phyloP scores from a whole-genome alignment of 2,888 invertebrate species.

The Chloroclystis v-ata region DNA sequence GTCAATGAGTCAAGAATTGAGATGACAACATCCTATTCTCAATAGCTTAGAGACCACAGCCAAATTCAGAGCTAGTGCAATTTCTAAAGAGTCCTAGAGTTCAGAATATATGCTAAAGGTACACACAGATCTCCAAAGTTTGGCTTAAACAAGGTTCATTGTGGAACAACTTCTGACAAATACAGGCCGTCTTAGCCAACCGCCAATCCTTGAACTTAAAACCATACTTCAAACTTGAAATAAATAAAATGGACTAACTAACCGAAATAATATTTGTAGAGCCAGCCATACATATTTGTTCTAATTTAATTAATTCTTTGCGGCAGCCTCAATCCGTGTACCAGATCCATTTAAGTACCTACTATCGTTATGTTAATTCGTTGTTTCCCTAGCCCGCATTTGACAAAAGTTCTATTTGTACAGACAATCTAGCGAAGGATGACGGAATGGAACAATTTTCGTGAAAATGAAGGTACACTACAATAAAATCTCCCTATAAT shows the following conservation, averaged over 20 bases:
- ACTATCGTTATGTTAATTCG: slow-evolving; percentile 54
- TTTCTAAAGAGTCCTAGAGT: slow-evolving; percentile 6
- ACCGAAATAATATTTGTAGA: slow-evolving; percentile 1
- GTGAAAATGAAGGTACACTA: slow-evolving; percentile 31
- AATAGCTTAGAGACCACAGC: neutral
- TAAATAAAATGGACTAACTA: neutral
- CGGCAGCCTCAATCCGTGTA: slow-evolving; percentile 15
- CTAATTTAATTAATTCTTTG: neutral
- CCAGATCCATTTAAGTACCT: slow-evolving; percentile 33
- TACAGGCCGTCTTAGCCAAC: slow-evolving; percentile 51
- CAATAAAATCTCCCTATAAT: slow-evolving; percentile 36
- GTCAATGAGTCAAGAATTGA: neutral
- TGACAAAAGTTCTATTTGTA: slow-evolving; percentile 62
- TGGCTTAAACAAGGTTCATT: slow-evolving; percentile 29
- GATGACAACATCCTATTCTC: no score
- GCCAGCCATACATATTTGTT: slow-evolving; percentile 12
- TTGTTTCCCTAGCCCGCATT: slow-evolving; percentile 73
- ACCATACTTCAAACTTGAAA: neutral
- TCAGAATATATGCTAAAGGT: slow-evolving; percentile 36
- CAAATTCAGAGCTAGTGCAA: slow-evolving; percentile 1
- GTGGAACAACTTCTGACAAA: slow-evolving; percentile 64
- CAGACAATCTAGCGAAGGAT: slow-evolving; percentile 36
- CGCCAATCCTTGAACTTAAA: slow-evolving; percentile 1
- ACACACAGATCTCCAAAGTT: slow-evolving; percentile 38
- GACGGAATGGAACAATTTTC: slow-evolving; percentile 30